phyloP scores from a whole-genome alignment of 2,888 invertebrate species.

The Eupithecia tripunctaria region DNA sequence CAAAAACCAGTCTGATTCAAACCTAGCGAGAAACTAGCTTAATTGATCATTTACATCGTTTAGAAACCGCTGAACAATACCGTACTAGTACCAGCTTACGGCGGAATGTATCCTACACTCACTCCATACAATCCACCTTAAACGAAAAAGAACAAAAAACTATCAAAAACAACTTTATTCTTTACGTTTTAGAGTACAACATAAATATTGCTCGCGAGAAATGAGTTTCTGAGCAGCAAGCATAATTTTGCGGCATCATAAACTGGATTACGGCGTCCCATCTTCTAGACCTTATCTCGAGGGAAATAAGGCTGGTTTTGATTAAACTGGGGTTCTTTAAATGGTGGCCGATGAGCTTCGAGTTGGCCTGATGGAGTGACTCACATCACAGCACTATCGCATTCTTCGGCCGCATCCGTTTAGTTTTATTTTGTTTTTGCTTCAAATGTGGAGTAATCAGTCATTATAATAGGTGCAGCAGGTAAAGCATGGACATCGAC shows the following conservation, averaged over 20 bases:
- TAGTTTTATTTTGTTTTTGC: conserved; percentile 61
- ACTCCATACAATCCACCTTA: conserved; percentile 37
- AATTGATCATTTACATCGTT: conserved; percentile 62
- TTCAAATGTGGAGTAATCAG: conserved; percentile 63
- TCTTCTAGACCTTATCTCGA: conserved; percentile 46
- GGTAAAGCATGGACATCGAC: background rate
- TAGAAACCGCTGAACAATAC: conserved; percentile 65
- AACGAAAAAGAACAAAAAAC: conserved; percentile 31
- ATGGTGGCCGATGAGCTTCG: conserved; percentile 60
- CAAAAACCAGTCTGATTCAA: conserved; percentile 4
- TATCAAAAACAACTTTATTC: conserved; percentile 31
- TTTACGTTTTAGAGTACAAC: conserved; percentile 43
- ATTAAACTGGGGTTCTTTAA: conserved; percentile 44
- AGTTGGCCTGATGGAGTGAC: conserved; percentile 78
- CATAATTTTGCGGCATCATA: conserved; percentile 55
- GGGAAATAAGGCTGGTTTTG: conserved; percentile 50
- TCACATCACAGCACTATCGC: conserved; percentile 75
- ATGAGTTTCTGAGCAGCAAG: conserved; percentile 54
- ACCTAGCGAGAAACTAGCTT: conserved; percentile 36
- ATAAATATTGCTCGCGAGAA: conserved; percentile 43
- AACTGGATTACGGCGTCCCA: conserved; percentile 49
- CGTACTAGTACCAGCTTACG: conserved; percentile 60
- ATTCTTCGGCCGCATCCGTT: conserved; percentile 79
- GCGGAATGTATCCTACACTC: conserved; percentile 76
- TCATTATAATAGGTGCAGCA: conserved; percentile 43